Percentiles rank a stretch among this genome's conserved stretches.
phyloP scores from a whole-genome alignment of 2,113 vertebrate genomes.

The Chlorodrepanis virens region DNA sequence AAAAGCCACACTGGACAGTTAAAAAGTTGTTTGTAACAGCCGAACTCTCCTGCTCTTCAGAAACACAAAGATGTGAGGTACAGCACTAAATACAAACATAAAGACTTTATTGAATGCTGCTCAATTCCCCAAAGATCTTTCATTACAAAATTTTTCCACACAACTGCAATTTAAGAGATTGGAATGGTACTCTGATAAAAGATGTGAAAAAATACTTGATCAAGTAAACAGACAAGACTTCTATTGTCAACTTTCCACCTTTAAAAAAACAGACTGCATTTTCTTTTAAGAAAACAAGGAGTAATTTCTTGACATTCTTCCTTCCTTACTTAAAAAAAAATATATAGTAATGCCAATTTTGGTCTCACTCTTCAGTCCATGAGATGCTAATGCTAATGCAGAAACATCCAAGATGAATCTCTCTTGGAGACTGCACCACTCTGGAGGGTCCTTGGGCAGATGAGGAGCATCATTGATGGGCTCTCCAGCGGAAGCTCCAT shows the following conservation, averaged over 20 bases:
- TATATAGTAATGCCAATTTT: background rate
- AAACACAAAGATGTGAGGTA: constrained; percentile 52
- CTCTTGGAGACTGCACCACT: background rate
- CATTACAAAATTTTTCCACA: constrained; percentile 89
- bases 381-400: constrained; percentile 4
- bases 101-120: constrained; percentile 93
- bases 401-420: background rate
- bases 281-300: constrained; percentile 71
- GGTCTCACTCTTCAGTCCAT: background rate
- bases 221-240: constrained; percentile 72
- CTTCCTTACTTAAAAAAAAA: background rate
- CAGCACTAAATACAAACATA: constrained; percentile 89
- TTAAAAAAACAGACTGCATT: constrained; percentile 54
- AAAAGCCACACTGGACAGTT: background rate
- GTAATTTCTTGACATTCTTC: background rate
- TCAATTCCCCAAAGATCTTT: constrained; percentile 84
- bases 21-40: background rate
- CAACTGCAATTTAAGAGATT: constrained; percentile 81
- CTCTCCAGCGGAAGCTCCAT: constrained; percentile 25
- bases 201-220: constrained; percentile 77
- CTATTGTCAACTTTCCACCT: constrained; percentile 33
- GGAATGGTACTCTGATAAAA: constrained; percentile 91
- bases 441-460: background rate
- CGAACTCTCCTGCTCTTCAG: background rate
- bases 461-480: constrained; percentile 17